Percentiles rank a stretch among this genome's conserved stretches.
Evolutionary conservation across 1,140 invertebrate species (phyloP).

Genomic region (Polypedilum vanderplanki): DNA sequence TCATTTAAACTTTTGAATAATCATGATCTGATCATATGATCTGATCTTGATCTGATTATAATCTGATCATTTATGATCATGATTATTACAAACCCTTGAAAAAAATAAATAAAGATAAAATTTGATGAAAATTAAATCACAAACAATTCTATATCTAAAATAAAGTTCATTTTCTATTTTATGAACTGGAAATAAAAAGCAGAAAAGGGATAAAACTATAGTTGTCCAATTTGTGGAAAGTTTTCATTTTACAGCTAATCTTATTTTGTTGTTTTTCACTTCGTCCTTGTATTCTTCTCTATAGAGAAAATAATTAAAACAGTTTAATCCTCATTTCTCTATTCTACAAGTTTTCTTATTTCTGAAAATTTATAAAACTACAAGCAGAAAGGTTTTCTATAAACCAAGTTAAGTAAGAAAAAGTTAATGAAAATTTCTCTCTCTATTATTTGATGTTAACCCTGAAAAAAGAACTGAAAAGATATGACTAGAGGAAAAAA

Average conservation of each 20-base stretch:
- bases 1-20: no score
- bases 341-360: constrained; percentile 13
- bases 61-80: no score
- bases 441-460: background rate
- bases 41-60: no score
- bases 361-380: background rate
- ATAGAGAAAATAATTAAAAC: constrained; percentile 1
- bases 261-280: background rate
- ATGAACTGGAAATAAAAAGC: background rate
- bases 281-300: background rate
- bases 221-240: constrained; percentile 11
- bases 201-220: background rate
- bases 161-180: no score
- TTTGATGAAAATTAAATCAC: no score
- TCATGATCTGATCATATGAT: no score
- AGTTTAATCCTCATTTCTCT: constrained; percentile 6
- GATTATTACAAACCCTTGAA: no score
- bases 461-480: background rate
- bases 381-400: background rate
- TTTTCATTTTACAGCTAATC: constrained; percentile 6
- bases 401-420: background rate
- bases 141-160: no score
- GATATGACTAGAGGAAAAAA: background rate
- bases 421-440: background rate
- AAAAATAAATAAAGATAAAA: no score